Conservation (phyloP, 2,888 invertebrate species). For the Opisthograptis luteolata region DNA sequence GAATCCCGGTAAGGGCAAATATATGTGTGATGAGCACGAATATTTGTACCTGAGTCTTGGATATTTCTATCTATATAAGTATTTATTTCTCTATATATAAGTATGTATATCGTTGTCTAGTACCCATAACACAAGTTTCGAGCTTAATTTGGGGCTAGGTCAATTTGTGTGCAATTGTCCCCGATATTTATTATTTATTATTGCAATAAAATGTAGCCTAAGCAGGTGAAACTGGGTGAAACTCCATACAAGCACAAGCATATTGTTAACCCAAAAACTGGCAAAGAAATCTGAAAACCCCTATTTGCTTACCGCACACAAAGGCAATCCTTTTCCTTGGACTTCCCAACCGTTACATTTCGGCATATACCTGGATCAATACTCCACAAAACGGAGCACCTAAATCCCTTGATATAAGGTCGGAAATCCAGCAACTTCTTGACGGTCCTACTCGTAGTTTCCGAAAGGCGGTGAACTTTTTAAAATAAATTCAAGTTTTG, state of each 20-base stretch:
- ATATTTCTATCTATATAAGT: too few relatives aligned
- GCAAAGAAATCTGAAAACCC: slow-evolving; percentile 13
- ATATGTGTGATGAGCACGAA: too few relatives aligned
- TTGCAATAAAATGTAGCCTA: too few relatives aligned
- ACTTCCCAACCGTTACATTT: slow-evolving; percentile 32
- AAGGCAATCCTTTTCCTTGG: slow-evolving; percentile 25
- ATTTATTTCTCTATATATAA: too few relatives aligned
- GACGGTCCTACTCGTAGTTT: slow-evolving; percentile 6
- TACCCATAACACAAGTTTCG: too few relatives aligned
- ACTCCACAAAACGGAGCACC: slow-evolving; percentile 28
- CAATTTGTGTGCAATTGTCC: too few relatives aligned
- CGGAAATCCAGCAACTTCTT: slow-evolving; percentile 32
- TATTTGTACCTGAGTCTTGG: too few relatives aligned
- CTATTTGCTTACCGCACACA: slow-evolving; percentile 21
- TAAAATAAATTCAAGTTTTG: slow-evolving; percentile 22
- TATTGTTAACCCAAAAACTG: slow-evolving; percentile 18
- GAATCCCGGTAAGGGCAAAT: too few relatives aligned
- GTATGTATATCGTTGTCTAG: too few relatives aligned
- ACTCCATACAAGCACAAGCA: slow-evolving; percentile 2
- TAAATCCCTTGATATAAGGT: slow-evolving; percentile 37
- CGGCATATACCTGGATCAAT: slow-evolving; percentile 37
- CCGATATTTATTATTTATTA: too few relatives aligned
- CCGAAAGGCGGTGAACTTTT: slow-evolving; percentile 15
- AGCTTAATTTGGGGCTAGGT: too few relatives aligned
- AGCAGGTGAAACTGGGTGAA: too few relatives aligned